These are phyloP conservation scores for Lethocerus indicus DNA, from an alignment of 1,140 invertebrate species.

Conservation along the genomic window DNA sequence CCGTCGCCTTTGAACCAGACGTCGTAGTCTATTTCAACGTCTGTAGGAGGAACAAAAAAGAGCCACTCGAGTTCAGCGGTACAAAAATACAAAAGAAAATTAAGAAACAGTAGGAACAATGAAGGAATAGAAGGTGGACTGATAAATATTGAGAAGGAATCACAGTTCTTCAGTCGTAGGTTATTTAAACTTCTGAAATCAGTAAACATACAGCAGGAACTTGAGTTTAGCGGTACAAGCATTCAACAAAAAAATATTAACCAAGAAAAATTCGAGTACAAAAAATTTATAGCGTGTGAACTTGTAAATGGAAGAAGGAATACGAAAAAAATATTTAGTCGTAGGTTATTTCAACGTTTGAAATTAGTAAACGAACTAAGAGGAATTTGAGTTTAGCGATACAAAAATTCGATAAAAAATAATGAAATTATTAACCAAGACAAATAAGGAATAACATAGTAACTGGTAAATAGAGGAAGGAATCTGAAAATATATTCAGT, in stretches of 20 bases:
- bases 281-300: not conserved
- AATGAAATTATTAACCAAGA: not conserved
- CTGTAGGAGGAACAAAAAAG: slow-evolving; percentile 26
- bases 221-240: not conserved
- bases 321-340: not conserved
- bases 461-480: no score
- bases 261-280: not conserved
- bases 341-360: not conserved
- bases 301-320: not conserved
- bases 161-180: no score
- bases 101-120: not conserved
- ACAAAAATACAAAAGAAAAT: not conserved
- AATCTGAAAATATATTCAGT: no score
- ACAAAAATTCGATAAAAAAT: not conserved
- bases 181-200: no score
- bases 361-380: not conserved
- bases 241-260: not conserved
- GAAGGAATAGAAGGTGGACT: not conserved
- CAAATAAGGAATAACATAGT: no score
- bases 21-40: slow-evolving; percentile 39
- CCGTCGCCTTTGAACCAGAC: slow-evolving; percentile 67
- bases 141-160: not conserved
- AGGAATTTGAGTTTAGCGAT: not conserved
- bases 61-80: not conserved
- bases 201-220: not conserved